Evolutionary conservation across 2,797 vertebrate genomes (phyloP), one percentile per base, ranked within the genome.

Genomic region (Acanthurus lineatus): DNA sequence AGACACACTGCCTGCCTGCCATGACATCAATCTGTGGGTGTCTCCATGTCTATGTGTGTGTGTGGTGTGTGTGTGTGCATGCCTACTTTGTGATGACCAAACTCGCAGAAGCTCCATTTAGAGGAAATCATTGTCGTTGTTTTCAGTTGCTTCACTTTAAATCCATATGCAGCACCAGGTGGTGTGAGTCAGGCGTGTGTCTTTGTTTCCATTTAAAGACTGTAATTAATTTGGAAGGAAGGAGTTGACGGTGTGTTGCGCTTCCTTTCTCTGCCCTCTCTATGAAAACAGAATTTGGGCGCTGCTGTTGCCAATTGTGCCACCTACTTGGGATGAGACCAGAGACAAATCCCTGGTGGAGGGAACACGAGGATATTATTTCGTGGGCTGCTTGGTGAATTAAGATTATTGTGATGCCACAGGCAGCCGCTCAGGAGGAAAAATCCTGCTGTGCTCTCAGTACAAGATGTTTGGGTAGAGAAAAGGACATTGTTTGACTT

Each of bases 221-320:
- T 74, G 54, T 76, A 92, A 90, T 89, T 81, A 81, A 86, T 90
- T 85, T 79, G 54, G 60, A 73, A 76, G 79, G 74, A 62, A 70
- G 73, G 58, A 90, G 63, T 84, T 69, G 85, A 60, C 67, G 35
- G 70, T 69, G 69, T 68, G 67, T 69, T 76, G 48, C 15, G 0
- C 75, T 73, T 61, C 68, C 67, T 83, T 86, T 81, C 56, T 67
- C 66, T 64, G 35, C 69, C 63, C 14, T 74, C 28, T 84, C 49
- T 71, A 68, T 76, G 45, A 83, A 84, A 81, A 77, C 53, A 64
- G 61, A 81, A 88, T 59, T 35, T 40, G 48, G 51, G 58, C 35
- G 32, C 51, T 32, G 16, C 19, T 59, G 68, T 56, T 85, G 72
- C 82, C 82, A 91, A 73, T 72, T 88, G 77, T 82, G 71, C 54